A percentile compares a stretch with the other conserved stretches of the same genome.
Evolutionary conservation across 2,113 vertebrate species (phyloP).

Genomic region (Hylia prasina): DNA sequence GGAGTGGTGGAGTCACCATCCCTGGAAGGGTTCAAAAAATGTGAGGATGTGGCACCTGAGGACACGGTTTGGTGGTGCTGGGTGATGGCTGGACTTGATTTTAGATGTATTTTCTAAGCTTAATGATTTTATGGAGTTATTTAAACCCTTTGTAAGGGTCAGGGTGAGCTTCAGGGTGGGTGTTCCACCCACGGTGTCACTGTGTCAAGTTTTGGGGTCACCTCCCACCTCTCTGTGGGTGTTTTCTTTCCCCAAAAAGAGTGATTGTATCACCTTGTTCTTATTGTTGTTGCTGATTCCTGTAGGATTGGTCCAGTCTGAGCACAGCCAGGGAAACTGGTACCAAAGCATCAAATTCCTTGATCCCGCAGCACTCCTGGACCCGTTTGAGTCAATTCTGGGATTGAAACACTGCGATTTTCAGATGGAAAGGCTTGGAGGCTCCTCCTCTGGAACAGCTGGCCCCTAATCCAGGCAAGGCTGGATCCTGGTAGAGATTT

Average conservation of each 20-base stretch:
- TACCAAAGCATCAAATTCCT: background rate
- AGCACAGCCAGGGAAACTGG: background rate
- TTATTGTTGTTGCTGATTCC: background rate
- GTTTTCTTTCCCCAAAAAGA: rapidly evolving
- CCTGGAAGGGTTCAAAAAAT: rapidly evolving
- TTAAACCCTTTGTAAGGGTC: background rate
- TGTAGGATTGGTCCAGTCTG: background rate
- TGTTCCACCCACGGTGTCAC: rapidly evolving
- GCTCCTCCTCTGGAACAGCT: background rate
- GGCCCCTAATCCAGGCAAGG: background rate
- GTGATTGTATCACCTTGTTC: rapidly evolving
- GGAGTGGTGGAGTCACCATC: background rate
- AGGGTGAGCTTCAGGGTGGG: background rate
- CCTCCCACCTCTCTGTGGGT: background rate
- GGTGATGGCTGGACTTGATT: background rate
- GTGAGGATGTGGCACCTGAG: background rate
- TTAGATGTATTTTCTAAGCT: background rate
- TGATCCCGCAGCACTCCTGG: background rate
- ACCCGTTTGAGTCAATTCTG: rapidly evolving
- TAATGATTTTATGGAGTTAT: background rate
- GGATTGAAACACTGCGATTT: background rate
- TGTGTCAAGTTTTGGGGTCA: background rate
- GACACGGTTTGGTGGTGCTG: background rate
- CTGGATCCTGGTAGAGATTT: background rate
- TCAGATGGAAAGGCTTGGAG: background rate